Evolutionary conservation across 2,888 invertebrate genomes (phyloP).

Genomic region (Hydraecia micacea): DNA sequence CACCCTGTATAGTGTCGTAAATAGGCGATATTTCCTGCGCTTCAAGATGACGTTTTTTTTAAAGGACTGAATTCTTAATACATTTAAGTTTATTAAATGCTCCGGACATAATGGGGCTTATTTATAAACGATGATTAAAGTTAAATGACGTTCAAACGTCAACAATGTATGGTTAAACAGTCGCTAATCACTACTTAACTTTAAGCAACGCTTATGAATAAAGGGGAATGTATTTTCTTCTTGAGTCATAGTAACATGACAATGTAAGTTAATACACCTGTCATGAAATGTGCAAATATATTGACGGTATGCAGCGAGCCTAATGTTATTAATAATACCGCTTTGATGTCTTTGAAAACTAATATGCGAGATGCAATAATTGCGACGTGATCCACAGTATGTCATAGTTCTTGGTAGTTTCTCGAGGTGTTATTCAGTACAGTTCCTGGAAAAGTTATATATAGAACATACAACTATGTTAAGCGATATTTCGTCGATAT

Average conservation of each 20-base stretch:
- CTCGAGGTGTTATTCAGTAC: not conserved
- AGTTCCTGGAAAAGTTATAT: constrained; percentile 35
- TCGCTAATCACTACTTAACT: too few relatives aligned
- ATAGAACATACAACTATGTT: constrained; percentile 10
- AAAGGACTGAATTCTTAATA: not conserved
- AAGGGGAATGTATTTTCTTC: not conserved
- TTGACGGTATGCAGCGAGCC: constrained; percentile 60
- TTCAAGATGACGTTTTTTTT: not conserved
- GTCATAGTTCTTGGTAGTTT: constrained; percentile 37
- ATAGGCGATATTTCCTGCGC: not conserved
- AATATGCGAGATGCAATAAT: constrained; percentile 61
- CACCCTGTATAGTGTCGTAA: too few relatives aligned
- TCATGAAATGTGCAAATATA: constrained; percentile 1
- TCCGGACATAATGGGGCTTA: too few relatives aligned
- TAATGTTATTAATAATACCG: constrained; percentile 67
- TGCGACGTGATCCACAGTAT: constrained; percentile 47
- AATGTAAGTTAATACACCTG: not conserved
- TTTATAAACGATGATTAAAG: too few relatives aligned
- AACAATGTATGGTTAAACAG: too few relatives aligned
- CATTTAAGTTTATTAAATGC: not conserved
- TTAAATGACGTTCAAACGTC: too few relatives aligned
- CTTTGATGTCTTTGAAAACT: constrained; percentile 68
- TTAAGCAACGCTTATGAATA: too few relatives aligned
- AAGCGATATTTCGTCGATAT: constrained; percentile 3
- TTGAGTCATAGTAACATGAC: not conserved